Evolutionary conservation across 2,888 invertebrate genomes (phyloP).

Genomic region (Drosophila yooni): DNA sequence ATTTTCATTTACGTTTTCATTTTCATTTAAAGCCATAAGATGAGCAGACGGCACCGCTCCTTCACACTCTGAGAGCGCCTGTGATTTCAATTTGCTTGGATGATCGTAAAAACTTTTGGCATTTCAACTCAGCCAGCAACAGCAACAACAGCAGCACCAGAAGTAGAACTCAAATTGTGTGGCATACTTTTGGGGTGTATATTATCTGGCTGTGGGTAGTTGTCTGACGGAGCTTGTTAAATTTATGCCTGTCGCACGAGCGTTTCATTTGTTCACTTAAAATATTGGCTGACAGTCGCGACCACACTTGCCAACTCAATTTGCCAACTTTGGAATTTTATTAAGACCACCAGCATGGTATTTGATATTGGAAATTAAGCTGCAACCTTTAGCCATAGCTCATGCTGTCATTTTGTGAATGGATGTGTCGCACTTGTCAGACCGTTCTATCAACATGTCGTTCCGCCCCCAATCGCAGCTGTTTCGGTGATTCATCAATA

Average conservation of each 20-base stretch:
- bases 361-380: conserved; percentile 8
- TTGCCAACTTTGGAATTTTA: conserved; percentile 42
- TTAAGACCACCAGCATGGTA: conserved; percentile 8
- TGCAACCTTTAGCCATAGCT: conserved; percentile 28
- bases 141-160: not conserved
- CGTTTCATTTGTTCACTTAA: conserved; percentile 57
- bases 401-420: conserved; percentile 35
- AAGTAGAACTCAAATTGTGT: conserved; percentile 1
- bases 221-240: conserved; percentile 59
- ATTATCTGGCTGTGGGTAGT: not conserved
- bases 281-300: conserved; percentile 54
- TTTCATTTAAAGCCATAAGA: conserved; percentile 48
- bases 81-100: conserved; percentile 74
- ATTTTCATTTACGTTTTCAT: conserved; percentile 56
- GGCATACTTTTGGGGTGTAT: conserved; percentile 46
- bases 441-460: conserved; percentile 42
- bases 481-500: conserved; percentile 15
- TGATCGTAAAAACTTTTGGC: conserved; percentile 60
- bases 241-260: conserved; percentile 54
- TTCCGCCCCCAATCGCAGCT: conserved; percentile 5
- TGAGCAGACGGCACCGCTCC: conserved; percentile 7
- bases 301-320: conserved; percentile 41
- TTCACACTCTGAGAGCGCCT: conserved; percentile 15
- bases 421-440: conserved; percentile 33
- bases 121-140: conserved; percentile 15